A percentile compares a stretch with the other conserved stretches of the same genome.
Evolutionary conservation across 2,797 vertebrate genomes (phyloP).

Genomic region (Cryptoblepharus egeriae): DNA sequence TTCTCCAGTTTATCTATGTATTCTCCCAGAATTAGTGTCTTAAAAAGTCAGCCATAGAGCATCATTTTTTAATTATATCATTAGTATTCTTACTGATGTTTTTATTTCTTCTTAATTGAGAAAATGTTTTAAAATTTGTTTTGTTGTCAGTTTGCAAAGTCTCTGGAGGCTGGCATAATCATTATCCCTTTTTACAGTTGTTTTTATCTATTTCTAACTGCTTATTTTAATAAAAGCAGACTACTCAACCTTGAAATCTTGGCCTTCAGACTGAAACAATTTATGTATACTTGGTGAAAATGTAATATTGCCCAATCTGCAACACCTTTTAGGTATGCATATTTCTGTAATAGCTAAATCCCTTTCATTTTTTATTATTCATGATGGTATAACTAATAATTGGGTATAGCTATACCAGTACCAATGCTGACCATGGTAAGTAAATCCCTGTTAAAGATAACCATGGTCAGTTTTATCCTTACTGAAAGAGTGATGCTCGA

Average conservation of each 20-base stretch:
- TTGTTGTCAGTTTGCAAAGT: not conserved
- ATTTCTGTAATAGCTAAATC: not conserved
- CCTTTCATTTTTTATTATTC: not conserved
- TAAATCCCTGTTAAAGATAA: too few relatives aligned
- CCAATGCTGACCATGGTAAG: too few relatives aligned
- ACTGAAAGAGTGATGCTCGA: too few relatives aligned
- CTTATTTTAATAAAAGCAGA: slow-evolving; percentile 22
- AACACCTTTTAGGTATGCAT: not conserved
- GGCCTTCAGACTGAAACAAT: slow-evolving; percentile 28
- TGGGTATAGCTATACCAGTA: not conserved
- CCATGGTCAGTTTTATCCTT: too few relatives aligned
- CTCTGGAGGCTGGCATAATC: slow-evolving; percentile 28
- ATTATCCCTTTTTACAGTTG: slow-evolving; percentile 37
- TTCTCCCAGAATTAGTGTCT: slow-evolving; percentile 28
- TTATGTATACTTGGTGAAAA: not conserved
- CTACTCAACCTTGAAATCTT: slow-evolving; percentile 11
- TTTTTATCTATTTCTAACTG: slow-evolving; percentile 40
- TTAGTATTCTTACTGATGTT: not conserved
- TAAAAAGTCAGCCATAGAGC: slow-evolving; percentile 45
- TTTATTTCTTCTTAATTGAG: slow-evolving; percentile 36
- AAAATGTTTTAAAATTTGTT: slow-evolving; percentile 2
- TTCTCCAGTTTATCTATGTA: slow-evolving; percentile 39
- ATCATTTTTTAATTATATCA: slow-evolving; percentile 56
- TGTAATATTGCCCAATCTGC: not conserved
- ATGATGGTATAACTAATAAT: not conserved